phyloP scores from a whole-genome alignment of 2,113 vertebrate species.

The Pseudorhombus dupliciocellatus region DNA sequence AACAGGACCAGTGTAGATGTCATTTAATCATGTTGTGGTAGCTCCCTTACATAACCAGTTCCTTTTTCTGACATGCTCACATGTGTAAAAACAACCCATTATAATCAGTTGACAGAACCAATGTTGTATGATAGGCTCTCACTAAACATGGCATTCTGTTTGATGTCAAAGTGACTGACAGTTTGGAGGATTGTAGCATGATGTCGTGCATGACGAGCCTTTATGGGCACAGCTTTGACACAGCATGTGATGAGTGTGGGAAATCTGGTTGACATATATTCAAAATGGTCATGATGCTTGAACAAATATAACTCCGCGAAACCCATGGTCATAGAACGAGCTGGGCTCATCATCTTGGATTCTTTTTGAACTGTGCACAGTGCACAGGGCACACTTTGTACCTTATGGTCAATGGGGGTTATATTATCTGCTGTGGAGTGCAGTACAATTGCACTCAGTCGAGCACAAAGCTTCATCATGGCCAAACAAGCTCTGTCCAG shows the following conservation, averaged over 20 bases:
- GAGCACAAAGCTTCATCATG: neutral
- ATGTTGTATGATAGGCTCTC: neutral
- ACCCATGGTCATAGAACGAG: neutral
- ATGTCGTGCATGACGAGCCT: neutral
- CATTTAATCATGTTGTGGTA: constrained; percentile 5
- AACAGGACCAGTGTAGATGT: neutral
- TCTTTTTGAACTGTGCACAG: neutral
- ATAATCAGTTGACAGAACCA: neutral
- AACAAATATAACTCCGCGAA: neutral
- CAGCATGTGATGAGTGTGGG: neutral
- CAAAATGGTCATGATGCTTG: neutral
- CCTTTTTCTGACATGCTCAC: neutral
- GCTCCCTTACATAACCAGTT: neutral
- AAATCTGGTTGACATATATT: constrained; percentile 4
- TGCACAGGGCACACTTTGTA: constrained; percentile 5
- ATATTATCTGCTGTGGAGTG: neutral
- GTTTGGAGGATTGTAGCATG: neutral
- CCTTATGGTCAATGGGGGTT: constrained; percentile 32
- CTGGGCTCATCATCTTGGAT: neutral
- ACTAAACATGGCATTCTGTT: neutral
- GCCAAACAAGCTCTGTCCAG: neutral
- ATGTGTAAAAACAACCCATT: neutral
- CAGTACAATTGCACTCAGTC: neutral
- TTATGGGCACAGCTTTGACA: neutral
- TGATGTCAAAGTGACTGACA: neutral